Conservation (phyloP, 1,140 invertebrate genomes). For the Mamestra configurata region DNA sequence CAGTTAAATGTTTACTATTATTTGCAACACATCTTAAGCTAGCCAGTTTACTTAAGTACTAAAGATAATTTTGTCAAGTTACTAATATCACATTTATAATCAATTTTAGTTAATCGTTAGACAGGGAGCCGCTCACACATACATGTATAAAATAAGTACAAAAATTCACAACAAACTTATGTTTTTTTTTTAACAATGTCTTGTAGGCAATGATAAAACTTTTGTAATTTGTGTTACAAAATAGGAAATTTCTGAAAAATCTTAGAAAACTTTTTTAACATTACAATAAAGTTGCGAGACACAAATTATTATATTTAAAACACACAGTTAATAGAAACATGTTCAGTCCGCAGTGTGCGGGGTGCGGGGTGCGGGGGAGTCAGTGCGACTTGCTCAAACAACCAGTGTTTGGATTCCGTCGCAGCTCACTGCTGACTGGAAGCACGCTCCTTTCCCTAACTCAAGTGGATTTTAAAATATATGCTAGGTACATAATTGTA, state of each 20-base stretch:
- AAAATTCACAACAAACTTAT: background rate
- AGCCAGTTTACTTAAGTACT: background rate
- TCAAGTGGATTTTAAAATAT: background rate
- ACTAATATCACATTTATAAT: conserved; percentile 35
- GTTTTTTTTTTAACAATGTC: background rate
- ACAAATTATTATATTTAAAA: conserved; percentile 8
- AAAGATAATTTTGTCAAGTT: conserved; percentile 28
- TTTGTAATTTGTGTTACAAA: conserved; percentile 1
- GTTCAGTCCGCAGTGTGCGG: background rate
- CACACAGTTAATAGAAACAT: background rate
- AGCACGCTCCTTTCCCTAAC: background rate
- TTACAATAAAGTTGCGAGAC: conserved; percentile 5
- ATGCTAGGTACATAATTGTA: background rate
- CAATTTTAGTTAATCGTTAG: background rate
- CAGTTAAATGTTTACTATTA: background rate
- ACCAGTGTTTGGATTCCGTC: background rate
- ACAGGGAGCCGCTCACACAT: background rate
- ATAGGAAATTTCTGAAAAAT: background rate
- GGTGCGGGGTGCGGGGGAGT: background rate
- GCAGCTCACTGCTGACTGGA: background rate
- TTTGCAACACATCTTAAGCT: background rate
- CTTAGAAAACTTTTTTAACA: conserved; percentile 16
- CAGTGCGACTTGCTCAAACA: too few species aligned
- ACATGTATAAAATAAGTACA: conserved; percentile 12
- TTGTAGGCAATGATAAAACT: background rate